Evolutionary conservation across 2,113 vertebrate genomes (phyloP), one percentile per base, ranked within the genome.

Genomic region (Leptobrachium ailaonicum): DNA sequence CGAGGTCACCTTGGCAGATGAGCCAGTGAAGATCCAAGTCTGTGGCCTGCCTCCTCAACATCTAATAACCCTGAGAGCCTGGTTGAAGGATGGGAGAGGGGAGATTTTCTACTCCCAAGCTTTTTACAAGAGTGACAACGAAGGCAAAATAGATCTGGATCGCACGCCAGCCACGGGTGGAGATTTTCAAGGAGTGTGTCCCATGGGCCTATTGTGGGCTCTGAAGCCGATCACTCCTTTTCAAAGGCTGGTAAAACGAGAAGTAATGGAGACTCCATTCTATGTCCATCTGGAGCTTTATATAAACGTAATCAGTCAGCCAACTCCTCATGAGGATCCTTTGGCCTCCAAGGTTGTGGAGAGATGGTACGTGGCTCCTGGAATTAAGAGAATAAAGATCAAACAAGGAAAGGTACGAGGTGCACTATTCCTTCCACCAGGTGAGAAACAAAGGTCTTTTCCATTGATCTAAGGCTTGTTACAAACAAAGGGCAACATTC

Each of bases 1-100:
- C 1, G 8, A 32, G 62, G 75, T 56, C 3, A 83, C 88, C 0
- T 79, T 90, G 40, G 88, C 89, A 2, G 93, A 94, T 70, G 90
- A 93, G 0, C 87, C 90, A 0, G 80, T 92, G 14, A 87, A 70
- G 11, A 83, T 94, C 73, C 85, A 66, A 40, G 88, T 93, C 2
- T 84, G 82, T 0, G 20, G 20, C 20, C 20, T 32, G 20, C 20
- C 20, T 32, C 20, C 20, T 32, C 20, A 32, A 32, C 20, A 1
- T 32, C 20, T 32, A 32, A 32, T 32, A 32, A 32, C 20, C 20
- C 20, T 32, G 20, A 32, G 20, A 94, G 94, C 1, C 90, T 96
- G 84, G 70, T 10, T 96, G 41, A 56, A 83, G 41, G 95, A 96
- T 10, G 94, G 95, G 72, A 90, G 74, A 2, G 92, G 91, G 2